Evolutionary conservation across 2,888 invertebrate genomes (phyloP), one percentile per base, ranked within the genome.

Genomic region (Drosophila peninsularis): DNA sequence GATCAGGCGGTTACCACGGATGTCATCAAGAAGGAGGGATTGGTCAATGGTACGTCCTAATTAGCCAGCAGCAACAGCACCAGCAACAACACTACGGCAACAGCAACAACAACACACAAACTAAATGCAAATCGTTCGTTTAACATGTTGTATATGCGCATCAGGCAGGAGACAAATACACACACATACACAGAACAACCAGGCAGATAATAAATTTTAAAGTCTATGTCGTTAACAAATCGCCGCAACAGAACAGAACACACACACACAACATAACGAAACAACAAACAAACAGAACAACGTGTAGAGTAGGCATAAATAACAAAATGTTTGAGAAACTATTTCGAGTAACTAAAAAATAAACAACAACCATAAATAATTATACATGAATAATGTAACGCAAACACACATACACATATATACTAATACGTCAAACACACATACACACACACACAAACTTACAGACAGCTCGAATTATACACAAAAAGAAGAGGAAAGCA

Each of bases 41-140:
- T 92, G 78, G 92, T 92, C 65, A 92, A 92, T 84, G 92, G 92
- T 79, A 92, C 92, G 79, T 92, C 92, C 90, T 92, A 92, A 91
- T 39, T 27, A 62, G 10, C 37, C 37, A 47, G 45, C 61, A 61
- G n/a, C 14, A 63, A 27, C 60, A 63, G 45, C 45, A 47, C 53
- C 62, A 60, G 27, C 42, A 55, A 9, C 50, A 65, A 32, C 55
- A 55, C 11, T 30, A 45, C 49, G 57, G 34, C 72, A 58, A 36
- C 54, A 71, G 34, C 50, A 58, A 36, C 53, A 71, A 34, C 54
- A 65, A 44, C 54, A 49, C 41, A 60, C 32, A 66, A 49, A 70
- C 64, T 50, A 62, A 74, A 63, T 76, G 74, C 77, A 71, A 77
- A 77, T 74, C 55, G 68, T 85, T 79, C 67, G 68, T 60, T 55